Base-by-base conservation (phyloP, 2,888 invertebrate genomes). In the Diarsia mendica region DNA sequence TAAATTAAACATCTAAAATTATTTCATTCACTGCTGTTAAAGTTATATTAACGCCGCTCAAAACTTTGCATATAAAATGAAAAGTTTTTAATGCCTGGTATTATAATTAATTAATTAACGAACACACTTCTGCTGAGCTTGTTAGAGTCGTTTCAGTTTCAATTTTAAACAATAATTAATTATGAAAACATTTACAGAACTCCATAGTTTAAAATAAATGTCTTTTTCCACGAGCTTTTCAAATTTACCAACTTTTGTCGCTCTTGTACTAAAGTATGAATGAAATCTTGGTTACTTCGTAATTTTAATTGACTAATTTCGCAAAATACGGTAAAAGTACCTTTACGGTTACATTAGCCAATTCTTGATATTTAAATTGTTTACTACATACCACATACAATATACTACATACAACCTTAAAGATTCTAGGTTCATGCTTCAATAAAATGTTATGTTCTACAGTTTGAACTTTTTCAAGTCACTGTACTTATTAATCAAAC, bases 41-140 rank as follows among this genome's bases (percentile, higher is more conserved):
- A 83, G 82, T 85, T 82, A 82, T 82, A 82, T 83, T 85, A 85
- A 49, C 70, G 65, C 63, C 82, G 82, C 67, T 85, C 53, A 72
- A 78, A 83, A 83, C 74, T 84, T 86, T 69, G 65, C 67, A 69
- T 74, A 73, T 86, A 79, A 83, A 86, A 72, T 48, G 60, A 64
- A 80, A 85, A 85, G 73, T 83, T 85, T 83, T 85, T 74, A 83
- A 85, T 79, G 79, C 61, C 39, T 33, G 46, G 60, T 64, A 72
- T 69, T 73, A 65, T 79, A 73, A 75, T 77, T 85, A 83, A 83
- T 83, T 84, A 79, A 83, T 83, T 79, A 79, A 72, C 83, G 67
- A 48, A 78, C 71, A 71, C 53, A 74, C 46, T 79, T 72, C 13
- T 61, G 13, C n/a, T 15, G 51, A 65, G 46, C 33, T 65, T n/a